Percentiles rank a stretch among this genome's conserved stretches.
phyloP scores from a whole-genome alignment of 2,888 invertebrate genomes.

The Aleiodes testaceus region DNA sequence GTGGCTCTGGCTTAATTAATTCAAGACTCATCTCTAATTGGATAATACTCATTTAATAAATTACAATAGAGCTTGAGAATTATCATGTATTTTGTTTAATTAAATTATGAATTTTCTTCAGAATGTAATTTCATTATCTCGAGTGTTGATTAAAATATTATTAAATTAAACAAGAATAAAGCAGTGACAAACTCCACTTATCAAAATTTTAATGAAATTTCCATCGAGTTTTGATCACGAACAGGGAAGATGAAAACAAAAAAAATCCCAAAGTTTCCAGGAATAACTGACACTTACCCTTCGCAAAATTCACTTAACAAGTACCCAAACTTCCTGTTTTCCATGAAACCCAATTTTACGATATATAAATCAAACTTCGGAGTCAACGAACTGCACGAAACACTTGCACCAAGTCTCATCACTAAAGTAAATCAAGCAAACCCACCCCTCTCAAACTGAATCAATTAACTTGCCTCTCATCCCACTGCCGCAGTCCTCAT shows the following conservation, averaged over 20 bases:
- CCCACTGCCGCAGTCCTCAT: too few relatives aligned
- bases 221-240: slow-evolving; percentile 1
- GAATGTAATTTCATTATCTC: too few relatives aligned
- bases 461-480: neutral
- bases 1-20: slow-evolving; percentile 14
- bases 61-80: neutral
- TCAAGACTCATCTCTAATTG: slow-evolving; percentile 24
- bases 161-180: too few relatives aligned
- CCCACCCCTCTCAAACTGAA: neutral
- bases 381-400: slow-evolving; percentile 8
- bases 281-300: slow-evolving; percentile 15
- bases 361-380: slow-evolving; percentile 10
- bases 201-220: neutral
- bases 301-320: slow-evolving; percentile 17
- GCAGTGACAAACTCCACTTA: too few relatives aligned
- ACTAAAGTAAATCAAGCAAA: slow-evolving; percentile 6
- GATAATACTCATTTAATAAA: slow-evolving; percentile 14
- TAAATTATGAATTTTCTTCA: slow-evolving; percentile 1
- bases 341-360: slow-evolving; percentile 16
- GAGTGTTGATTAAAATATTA: too few relatives aligned
- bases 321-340: slow-evolving; percentile 22
- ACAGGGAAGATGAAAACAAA: neutral
- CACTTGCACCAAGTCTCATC: slow-evolving; percentile 4
- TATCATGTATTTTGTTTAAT: neutral
- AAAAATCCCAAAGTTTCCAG: neutral